Evolutionary conservation across 2,113 vertebrate species (phyloP).

Genomic region (Hypomesus transpacificus): DNA sequence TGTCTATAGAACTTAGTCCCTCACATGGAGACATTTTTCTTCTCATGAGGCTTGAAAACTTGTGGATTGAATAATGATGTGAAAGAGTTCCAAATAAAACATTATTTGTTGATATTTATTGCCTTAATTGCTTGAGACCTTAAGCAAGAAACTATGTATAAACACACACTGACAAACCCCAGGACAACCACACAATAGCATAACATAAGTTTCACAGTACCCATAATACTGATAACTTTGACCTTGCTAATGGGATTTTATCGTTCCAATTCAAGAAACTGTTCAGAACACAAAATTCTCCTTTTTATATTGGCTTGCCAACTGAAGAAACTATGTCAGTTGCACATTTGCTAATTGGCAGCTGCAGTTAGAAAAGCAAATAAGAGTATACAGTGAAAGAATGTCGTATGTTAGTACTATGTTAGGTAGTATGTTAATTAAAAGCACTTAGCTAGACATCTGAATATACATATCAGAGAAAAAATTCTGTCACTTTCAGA

Average conservation of each 20-base stretch:
- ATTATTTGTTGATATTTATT: too few relatives aligned
- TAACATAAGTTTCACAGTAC: too few relatives aligned
- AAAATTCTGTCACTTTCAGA: slow-evolving; percentile 26
- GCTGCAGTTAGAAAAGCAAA: slow-evolving; percentile 9
- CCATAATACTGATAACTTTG: too few relatives aligned
- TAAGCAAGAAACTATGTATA: neutral
- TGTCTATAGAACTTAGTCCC: slow-evolving; percentile 15
- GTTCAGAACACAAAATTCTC: neutral
- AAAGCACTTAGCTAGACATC: slow-evolving; percentile 19
- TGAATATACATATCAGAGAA: slow-evolving; percentile 25
- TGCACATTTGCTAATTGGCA: slow-evolving; percentile 16
- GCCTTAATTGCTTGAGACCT: neutral
- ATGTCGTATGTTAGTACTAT: neutral
- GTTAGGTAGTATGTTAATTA: slow-evolving; percentile 1
- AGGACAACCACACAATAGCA: slow-evolving; percentile 5
- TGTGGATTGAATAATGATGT: too few relatives aligned
- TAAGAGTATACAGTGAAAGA: neutral
- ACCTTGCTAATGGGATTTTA: too few relatives aligned
- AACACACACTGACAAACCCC: slow-evolving; percentile 15
- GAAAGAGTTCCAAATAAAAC: too few relatives aligned
- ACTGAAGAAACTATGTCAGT: slow-evolving; percentile 2
- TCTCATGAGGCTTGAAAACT: too few relatives aligned
- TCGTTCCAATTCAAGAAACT: slow-evolving; percentile 12
- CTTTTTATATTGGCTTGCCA: neutral
- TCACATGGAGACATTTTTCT: slow-evolving; percentile 11